These are phyloP conservation scores for Picus viridis DNA, from an alignment of 2,797 vertebrate species.

Conservation along the genomic window DNA sequence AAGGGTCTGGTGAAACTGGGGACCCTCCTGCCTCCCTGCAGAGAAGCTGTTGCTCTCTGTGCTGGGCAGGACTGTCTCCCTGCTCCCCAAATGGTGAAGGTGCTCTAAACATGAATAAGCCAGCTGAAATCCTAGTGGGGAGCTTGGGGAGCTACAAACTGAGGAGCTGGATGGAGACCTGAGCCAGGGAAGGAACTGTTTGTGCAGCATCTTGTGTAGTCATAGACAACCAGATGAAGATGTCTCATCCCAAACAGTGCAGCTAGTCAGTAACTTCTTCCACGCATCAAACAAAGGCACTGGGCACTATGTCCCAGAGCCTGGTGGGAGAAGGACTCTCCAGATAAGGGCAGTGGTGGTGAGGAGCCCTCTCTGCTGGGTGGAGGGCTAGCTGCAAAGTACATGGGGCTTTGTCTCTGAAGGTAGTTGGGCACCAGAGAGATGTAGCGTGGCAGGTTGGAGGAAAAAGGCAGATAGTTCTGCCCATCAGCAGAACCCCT, in stretches of 20 bases:
- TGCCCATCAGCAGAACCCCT: neutral
- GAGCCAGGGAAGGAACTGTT: fast-evolving
- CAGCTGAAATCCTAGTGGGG: neutral
- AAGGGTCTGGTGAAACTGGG: neutral
- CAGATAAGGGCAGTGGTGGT: neutral
- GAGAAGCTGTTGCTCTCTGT: neutral
- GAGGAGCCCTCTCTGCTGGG: neutral
- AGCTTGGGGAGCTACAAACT: neutral
- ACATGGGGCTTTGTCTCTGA: neutral
- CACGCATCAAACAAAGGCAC: neutral
- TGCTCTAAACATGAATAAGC: neutral
- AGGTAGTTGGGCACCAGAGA: neutral
- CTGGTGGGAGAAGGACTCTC: neutral
- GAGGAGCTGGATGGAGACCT: neutral
- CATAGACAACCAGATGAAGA: neutral
- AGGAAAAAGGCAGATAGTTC: neutral
- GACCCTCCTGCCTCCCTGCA: neutral
- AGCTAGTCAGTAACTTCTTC: neutral
- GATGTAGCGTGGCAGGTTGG: neutral
- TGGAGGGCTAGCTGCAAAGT: neutral
- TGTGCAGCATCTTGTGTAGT: neutral
- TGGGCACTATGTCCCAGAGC: fast-evolving
- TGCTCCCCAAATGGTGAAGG: neutral
- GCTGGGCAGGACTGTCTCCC: neutral
- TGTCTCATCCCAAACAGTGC: neutral